A percentile compares a stretch with the other conserved stretches of the same genome.
phyloP scores from a whole-genome alignment of 2,888 invertebrate genomes.

The Drosophila maculinotata region DNA sequence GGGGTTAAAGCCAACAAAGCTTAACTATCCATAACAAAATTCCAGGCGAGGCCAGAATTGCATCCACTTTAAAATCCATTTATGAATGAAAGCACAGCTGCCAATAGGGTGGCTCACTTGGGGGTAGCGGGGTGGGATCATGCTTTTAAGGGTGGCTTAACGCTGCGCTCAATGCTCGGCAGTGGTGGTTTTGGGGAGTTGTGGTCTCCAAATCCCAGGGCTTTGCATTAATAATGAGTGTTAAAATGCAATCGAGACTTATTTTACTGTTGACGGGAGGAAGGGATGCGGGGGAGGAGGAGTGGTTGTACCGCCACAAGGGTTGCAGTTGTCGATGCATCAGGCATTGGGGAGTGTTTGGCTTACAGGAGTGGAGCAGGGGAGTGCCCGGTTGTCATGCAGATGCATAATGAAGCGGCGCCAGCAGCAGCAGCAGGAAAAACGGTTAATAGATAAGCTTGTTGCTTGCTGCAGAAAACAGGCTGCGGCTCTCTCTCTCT shows the following conservation, averaged over 20 bases:
- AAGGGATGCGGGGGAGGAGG: not conserved
- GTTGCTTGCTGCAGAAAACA: slow-evolving; percentile 17
- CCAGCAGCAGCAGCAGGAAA: slow-evolving; percentile 14
- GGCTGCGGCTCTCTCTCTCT: slow-evolving; percentile 25
- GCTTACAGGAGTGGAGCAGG: not conserved
- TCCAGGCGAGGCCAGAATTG: slow-evolving; percentile 50
- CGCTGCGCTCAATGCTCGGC: slow-evolving; percentile 13
- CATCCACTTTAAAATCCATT: slow-evolving; percentile 77
- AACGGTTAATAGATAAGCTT: slow-evolving; percentile 47
- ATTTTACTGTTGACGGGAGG: slow-evolving; percentile 7
- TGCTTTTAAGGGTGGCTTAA: slow-evolving; percentile 41
- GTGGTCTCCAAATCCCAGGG: slow-evolving; percentile 42
- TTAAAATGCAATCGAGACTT: slow-evolving; percentile 63
- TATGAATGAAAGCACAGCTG: slow-evolving; percentile 62
- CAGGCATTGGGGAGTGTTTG: not conserved
- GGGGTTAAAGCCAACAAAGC: slow-evolving; percentile 14
- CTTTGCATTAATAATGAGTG: slow-evolving; percentile 67
- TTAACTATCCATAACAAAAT: slow-evolving; percentile 40
- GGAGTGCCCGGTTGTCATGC: slow-evolving; percentile 9
- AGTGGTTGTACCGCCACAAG: slow-evolving; percentile 8
- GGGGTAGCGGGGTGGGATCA: not conserved
- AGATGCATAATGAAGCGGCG: slow-evolving; percentile 55
- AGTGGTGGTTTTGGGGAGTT: slow-evolving; percentile 9
- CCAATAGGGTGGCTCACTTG: slow-evolving; percentile 32
- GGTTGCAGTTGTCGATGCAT: slow-evolving; percentile 35